Conservation (phyloP, 2,888 invertebrate species). For the Cheilosia vernalis region DNA sequence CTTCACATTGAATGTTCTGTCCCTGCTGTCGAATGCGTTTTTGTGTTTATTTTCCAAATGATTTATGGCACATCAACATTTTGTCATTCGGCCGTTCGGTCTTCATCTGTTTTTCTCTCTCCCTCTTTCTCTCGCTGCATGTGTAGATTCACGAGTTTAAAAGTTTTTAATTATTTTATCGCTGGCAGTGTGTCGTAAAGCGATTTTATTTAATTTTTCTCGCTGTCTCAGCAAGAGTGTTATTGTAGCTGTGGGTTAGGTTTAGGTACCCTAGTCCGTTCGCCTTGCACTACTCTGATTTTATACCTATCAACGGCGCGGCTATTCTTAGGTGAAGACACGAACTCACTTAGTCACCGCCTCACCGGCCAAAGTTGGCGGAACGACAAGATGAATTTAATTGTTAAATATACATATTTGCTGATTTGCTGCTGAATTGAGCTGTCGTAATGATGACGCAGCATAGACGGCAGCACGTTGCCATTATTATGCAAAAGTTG, state of each 20-base stretch:
- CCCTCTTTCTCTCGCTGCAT: not conserved
- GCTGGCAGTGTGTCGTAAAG: constrained; percentile 37
- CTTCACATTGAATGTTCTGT: constrained; percentile 29
- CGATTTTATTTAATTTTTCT: constrained; percentile 24
- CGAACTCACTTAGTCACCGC: constrained; percentile 51
- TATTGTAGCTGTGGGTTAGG: not conserved
- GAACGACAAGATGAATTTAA: constrained; percentile 15
- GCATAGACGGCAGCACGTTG: not conserved
- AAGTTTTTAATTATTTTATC: constrained; percentile 61
- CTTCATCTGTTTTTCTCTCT: not conserved
- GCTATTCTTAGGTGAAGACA: constrained; percentile 43
- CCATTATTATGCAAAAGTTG: constrained; percentile 14
- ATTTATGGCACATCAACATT: constrained; percentile 62
- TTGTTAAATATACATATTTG: constrained; percentile 29
- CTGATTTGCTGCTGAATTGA: constrained; percentile 9
- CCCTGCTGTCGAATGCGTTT: constrained; percentile 8
- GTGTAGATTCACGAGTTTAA: constrained; percentile 31
- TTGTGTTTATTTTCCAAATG: constrained; percentile 33
- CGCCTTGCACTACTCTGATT: constrained; percentile 13
- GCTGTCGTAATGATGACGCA: constrained; percentile 27
- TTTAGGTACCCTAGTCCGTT: too few relatives aligned
- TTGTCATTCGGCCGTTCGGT: constrained; percentile 53
- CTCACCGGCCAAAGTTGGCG: not conserved
- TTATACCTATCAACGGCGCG: not conserved
- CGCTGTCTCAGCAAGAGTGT: not conserved